phyloP scores from a whole-genome alignment of 2,888 invertebrate genomes.

The Rhorus exstirpatorius region DNA sequence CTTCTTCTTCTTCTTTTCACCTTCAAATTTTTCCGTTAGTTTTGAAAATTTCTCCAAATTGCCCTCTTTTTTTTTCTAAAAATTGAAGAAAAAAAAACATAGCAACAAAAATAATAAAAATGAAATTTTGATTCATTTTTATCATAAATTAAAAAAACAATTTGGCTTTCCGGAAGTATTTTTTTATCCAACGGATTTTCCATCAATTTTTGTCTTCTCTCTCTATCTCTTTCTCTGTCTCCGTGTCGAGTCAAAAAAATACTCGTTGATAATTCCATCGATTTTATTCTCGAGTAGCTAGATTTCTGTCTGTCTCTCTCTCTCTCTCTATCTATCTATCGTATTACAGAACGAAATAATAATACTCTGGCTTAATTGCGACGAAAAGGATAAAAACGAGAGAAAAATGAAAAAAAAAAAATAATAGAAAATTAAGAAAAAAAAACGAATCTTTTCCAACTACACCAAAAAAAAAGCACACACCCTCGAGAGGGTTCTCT shows the following conservation, averaged over 20 bases:
- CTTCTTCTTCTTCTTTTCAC: constrained; percentile 62
- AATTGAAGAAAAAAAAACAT: too few species aligned
- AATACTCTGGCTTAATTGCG: constrained; percentile 56
- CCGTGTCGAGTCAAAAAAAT: not conserved
- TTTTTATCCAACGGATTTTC: not conserved
- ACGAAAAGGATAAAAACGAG: constrained; percentile 21
- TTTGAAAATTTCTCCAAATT: not conserved
- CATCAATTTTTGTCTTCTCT: not conserved
- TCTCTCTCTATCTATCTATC: too few species aligned
- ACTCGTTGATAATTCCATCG: constrained; percentile 39
- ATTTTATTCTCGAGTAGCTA: constrained; percentile 51
- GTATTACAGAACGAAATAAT: constrained; percentile 21
- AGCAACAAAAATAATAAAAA: too few species aligned
- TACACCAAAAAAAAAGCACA: constrained; percentile 52
- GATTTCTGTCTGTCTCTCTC: constrained; percentile 49
- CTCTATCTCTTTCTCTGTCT: not conserved
- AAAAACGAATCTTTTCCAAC: constrained; percentile 57
- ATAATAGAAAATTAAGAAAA: too few species aligned
- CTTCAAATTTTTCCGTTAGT: not conserved
- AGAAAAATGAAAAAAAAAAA: too few species aligned
- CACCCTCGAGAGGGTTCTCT: constrained; percentile 67
- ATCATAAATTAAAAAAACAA: too few species aligned
- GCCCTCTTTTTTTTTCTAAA: too few species aligned
- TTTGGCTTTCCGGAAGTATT: too few species aligned
- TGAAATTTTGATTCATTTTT: too few species aligned